Percentiles rank a stretch among this genome's conserved stretches.
phyloP scores from a whole-genome alignment of 2,888 invertebrate species.

The Nowickia ferox region DNA sequence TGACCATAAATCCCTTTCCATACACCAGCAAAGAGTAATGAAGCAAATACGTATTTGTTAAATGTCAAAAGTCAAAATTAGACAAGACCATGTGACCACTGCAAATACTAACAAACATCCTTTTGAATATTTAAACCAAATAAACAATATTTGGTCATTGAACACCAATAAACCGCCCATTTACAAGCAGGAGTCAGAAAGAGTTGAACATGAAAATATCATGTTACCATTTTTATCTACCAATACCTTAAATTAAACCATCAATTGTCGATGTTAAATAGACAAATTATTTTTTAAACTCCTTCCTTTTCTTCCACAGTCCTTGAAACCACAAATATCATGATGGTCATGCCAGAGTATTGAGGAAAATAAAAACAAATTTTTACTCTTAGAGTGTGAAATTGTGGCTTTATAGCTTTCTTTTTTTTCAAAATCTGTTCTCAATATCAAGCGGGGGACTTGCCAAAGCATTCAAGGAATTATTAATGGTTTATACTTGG shows the following conservation, averaged over 20 bases:
- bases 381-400: slow-evolving; percentile 59
- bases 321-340: slow-evolving; percentile 67
- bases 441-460: slow-evolving; percentile 37
- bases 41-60: slow-evolving; percentile 64
- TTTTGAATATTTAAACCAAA: slow-evolving; percentile 14
- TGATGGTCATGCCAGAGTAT: slow-evolving; percentile 58
- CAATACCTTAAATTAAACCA: slow-evolving; percentile 34
- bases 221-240: slow-evolving; percentile 40
- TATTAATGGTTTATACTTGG: slow-evolving; percentile 66
- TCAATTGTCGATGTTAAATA: slow-evolving; percentile 68
- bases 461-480: slow-evolving; percentile 64
- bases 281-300: slow-evolving; percentile 64
- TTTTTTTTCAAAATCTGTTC: slow-evolving; percentile 41
- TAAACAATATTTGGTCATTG: slow-evolving; percentile 32
- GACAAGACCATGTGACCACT: slow-evolving; percentile 14
- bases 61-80: slow-evolving; percentile 67
- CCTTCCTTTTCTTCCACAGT: not conserved
- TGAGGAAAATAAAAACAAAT: slow-evolving; percentile 18
- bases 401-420: slow-evolving; percentile 64
- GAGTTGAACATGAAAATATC: slow-evolving; percentile 60
- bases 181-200: slow-evolving; percentile 9
- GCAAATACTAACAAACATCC: slow-evolving; percentile 42
- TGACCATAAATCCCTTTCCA: slow-evolving; percentile 41
- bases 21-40: slow-evolving; percentile 45
- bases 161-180: slow-evolving; percentile 55